Percentiles rank a stretch among this genome's conserved stretches.
These are phyloP conservation scores for Apamea anceps DNA, from an alignment of 2,888 invertebrate genomes.

Conservation along the genomic window DNA sequence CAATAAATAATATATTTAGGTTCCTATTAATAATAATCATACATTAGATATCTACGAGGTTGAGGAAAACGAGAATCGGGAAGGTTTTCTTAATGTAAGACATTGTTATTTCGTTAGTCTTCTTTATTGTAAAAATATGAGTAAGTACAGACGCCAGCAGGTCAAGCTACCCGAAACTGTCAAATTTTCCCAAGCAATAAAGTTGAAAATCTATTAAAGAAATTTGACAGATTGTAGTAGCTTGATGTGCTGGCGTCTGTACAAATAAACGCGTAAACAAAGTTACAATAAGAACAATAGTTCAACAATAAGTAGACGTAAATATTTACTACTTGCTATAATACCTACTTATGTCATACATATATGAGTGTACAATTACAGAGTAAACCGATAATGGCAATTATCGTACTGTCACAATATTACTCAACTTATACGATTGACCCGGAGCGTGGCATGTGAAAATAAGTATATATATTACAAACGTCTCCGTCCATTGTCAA, in stretches of 20 bases:
- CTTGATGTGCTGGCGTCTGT: no score
- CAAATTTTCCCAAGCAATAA: no score
- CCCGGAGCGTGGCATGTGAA: slow-evolving; percentile 19
- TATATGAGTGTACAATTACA: slow-evolving; percentile 6
- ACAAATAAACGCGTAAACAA: neutral
- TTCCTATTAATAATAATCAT: slow-evolving; percentile 9
- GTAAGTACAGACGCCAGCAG: no score
- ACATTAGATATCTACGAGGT: neutral
- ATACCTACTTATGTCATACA: neutral
- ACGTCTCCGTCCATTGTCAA: slow-evolving; percentile 7
- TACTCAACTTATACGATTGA: slow-evolving; percentile 43
- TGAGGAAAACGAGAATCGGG: slow-evolving; percentile 19
- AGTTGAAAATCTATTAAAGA: no score
- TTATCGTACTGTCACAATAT: slow-evolving; percentile 36
- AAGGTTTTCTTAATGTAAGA: neutral
- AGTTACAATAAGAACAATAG: neutral
- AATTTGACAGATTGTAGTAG: no score
- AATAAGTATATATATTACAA: neutral
- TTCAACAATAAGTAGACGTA: slow-evolving; percentile 1
- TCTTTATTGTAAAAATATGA: neutral
- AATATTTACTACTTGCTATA: slow-evolving; percentile 18
- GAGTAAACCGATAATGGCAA: slow-evolving; percentile 16
- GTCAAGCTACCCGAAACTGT: no score
- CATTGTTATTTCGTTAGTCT: slow-evolving; percentile 2
- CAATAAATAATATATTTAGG: slow-evolving; percentile 1